phyloP scores from a whole-genome alignment of 2,113 vertebrate species.

The Alethe castanea region DNA sequence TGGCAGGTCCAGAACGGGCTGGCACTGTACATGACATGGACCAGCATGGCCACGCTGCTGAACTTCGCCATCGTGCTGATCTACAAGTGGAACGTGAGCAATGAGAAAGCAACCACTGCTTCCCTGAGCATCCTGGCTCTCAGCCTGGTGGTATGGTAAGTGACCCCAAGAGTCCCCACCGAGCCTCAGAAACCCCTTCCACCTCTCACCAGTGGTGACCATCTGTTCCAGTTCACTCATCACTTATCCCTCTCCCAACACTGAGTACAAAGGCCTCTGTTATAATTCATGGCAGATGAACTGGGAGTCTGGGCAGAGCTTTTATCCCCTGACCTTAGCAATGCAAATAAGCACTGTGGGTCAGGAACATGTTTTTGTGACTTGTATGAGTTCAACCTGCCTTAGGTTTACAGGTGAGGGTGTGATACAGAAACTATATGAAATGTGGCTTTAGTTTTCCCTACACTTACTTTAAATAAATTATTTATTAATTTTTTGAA shows the following conservation, averaged over 20 bases:
- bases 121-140: conserved; percentile 77
- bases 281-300: neutral
- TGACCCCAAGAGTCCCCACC: fast-evolving
- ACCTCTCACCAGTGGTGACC: neutral
- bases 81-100: conserved; percentile 64
- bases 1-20: conserved; percentile 84
- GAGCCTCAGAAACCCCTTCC: neutral
- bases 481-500: neutral
- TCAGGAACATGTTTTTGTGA: neutral
- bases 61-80: conserved; percentile 78
- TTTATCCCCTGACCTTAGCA: neutral
- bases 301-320: neutral
- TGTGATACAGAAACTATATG: neutral
- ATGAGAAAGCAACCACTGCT: conserved; percentile 65
- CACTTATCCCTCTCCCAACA: neutral
- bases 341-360: neutral
- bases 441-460: neutral
- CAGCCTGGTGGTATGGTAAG: conserved; percentile 75
- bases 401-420: neutral
- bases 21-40: conserved; percentile 80
- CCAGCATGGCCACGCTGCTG: conserved; percentile 76
- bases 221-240: neutral
- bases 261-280: neutral
- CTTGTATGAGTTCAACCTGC: neutral
- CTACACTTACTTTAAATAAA: neutral